Base-by-base conservation (phyloP, 1,140 invertebrate genomes). In the Euwallacea similis region DNA sequence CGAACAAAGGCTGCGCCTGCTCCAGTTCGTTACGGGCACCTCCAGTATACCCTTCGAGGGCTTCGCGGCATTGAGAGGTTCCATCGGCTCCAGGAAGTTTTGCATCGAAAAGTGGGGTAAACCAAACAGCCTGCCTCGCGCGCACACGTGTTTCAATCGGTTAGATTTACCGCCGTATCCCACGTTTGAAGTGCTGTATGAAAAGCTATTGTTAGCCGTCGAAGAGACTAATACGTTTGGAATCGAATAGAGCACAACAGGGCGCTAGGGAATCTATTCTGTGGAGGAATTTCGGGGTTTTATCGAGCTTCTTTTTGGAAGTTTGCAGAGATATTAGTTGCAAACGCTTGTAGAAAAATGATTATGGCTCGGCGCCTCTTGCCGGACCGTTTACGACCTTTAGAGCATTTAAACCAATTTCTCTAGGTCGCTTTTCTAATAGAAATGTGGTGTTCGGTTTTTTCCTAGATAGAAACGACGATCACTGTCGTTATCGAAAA, bases 71-170 rank as follows among this genome's bases (percentile, higher is more conserved):
- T 83, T 99, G 41, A 86, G 97, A 46, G 97, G 97, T 9, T 97
- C 94, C 0, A 98, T 96, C 67, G 97, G 97, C 2, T 95, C 95
- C 9, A 86, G 96, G 10, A 95, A 96, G 76, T 99, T 98, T 84
- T 98, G 96, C 81, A 97, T 99, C 76, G 97, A 99, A 83, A 97
- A 97, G 81, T 98, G 96, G 96, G 97, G 97, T 61, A 93, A 94
- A 78, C 90, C 94, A 21, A 94, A 95, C 76, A 96, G 95, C 80
- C 86, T 98, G 74, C 97, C 96, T 2, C 89, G 96, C 74, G 95
- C 96, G 7, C 97, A 99, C 81, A 98, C 97, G 0, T 98, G 97
- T 83, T 98, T 98, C 85, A 99, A 99, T 85, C 88, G 97, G 7
- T 85, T 99, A 75, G 97, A 98, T 84, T 86, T 98, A 70, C 97